Base-by-base conservation (phyloP, 2,888 invertebrate species). In the Pyrgus malvae region DNA sequence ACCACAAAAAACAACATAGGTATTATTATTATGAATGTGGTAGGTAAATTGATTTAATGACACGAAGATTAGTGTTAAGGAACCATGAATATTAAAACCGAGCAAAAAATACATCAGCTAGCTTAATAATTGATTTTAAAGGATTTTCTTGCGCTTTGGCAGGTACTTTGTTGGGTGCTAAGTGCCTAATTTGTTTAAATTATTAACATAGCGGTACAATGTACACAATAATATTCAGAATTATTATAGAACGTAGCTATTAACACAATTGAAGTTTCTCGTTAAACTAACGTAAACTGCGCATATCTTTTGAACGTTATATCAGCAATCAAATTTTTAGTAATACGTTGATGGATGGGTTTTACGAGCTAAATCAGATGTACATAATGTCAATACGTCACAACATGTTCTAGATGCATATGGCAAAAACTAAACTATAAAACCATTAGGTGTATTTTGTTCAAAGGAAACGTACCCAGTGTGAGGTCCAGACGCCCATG, bases 401-500 rank as follows among this genome's bases (percentile, higher is more conserved):
- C n/a, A n/a, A n/a, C n/a, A n/a, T n/a, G n/a, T n/a, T n/a, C n/a
- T n/a, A n/a, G n/a, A n/a, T n/a, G n/a, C n/a, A n/a, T n/a, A n/a
- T n/a, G n/a, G n/a, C n/a, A n/a, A n/a, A n/a, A n/a, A n/a, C n/a
- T n/a, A n/a, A n/a, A n/a, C n/a, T n/a, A n/a, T n/a, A n/a, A n/a
- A n/a, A n/a, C n/a, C n/a, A n/a, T n/a, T n/a, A n/a, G n/a, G n/a
- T n/a, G n/a, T n/a, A n/a, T n/a, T n/a, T n/a, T n/a, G n/a, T n/a
- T n/a, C n/a, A n/a, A n/a, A 46, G 33, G 31, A 16, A 42, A 69
- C 83, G 87, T 88, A 96, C 94, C 97, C 97, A 98, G 70, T 98
- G 97, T 63, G 95, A 76, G 1, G 90, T 83, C 94, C 96, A 98
- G 51, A 87, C 71, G 45, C 93, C 93, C 83, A 93, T 92, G 33